These are phyloP conservation scores for Anodontia alba DNA, from an alignment of 2,888 invertebrate species.

Conservation along the genomic window DNA sequence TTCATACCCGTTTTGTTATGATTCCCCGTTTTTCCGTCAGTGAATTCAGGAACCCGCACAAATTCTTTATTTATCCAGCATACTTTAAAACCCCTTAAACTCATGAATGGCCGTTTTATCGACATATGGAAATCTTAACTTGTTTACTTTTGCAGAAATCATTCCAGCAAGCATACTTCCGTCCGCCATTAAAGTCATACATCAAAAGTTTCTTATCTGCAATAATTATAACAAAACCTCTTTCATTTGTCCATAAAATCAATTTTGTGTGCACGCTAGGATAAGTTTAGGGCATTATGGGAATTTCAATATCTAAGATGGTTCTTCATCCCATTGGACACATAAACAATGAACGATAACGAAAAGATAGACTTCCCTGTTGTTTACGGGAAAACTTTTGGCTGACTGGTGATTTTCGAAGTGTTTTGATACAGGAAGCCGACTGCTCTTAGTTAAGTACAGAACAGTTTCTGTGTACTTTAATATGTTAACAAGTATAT, in stretches of 20 bases:
- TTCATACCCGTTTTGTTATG: too few relatives aligned
- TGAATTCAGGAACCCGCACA: background rate
- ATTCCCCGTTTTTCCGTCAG: too few relatives aligned
- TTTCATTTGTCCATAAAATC: slow-evolving; percentile 54
- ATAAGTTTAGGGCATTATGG: background rate
- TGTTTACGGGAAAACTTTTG: background rate
- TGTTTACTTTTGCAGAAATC: slow-evolving; percentile 6
- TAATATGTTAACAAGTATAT: too few relatives aligned
- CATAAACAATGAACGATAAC: slow-evolving; percentile 14
- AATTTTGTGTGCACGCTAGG: slow-evolving; percentile 31
- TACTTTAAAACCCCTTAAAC: slow-evolving; percentile 2
- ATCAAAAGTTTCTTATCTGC: slow-evolving; percentile 60
- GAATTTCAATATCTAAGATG: slow-evolving; percentile 11
- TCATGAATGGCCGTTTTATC: slow-evolving; percentile 1
- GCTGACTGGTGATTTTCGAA: too few relatives aligned
- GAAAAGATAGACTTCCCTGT: background rate
- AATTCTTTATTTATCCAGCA: background rate
- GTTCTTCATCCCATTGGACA: background rate
- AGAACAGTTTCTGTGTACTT: too few relatives aligned
- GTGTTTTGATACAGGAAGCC: too few relatives aligned
- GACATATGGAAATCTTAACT: background rate
- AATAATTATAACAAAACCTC: slow-evolving; percentile 57
- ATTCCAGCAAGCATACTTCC: slow-evolving; percentile 44
- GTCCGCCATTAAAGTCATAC: slow-evolving; percentile 45
- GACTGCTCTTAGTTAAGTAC: too few relatives aligned